Percentiles rank a stretch among this genome's conserved stretches.
Conservation (phyloP, 1,140 invertebrate genomes). For the Drosophila tristis region DNA sequence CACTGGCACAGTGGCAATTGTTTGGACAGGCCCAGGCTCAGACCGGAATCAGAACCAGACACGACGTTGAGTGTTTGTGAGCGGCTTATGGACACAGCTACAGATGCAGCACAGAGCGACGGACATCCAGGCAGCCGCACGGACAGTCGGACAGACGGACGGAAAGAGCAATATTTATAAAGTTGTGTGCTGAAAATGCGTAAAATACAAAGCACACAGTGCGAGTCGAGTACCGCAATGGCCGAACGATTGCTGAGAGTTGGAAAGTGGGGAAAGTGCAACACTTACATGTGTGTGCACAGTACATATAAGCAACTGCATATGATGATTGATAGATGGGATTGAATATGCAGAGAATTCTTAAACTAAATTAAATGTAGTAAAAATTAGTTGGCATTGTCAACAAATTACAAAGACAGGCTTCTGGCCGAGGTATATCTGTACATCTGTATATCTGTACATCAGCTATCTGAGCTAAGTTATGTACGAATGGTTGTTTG, state of each 20-base stretch:
- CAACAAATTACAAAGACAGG: conserved; percentile 14
- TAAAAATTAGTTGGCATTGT: conserved; percentile 39
- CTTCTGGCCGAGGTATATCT: conserved; percentile 15
- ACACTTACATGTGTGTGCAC: conserved; percentile 1
- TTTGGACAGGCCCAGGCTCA: conserved; percentile 35
- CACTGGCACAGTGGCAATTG: conserved; percentile 61
- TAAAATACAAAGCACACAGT: conserved; percentile 59
- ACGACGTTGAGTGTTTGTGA: conserved; percentile 65
- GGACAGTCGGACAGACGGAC: background rate
- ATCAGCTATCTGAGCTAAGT: conserved; percentile 19
- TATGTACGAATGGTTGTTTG: conserved; percentile 19
- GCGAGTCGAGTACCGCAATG: background rate
- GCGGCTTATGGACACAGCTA: conserved; percentile 68
- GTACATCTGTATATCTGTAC: conserved; percentile 8
- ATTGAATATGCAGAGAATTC: conserved; percentile 20
- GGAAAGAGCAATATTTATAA: conserved; percentile 60
- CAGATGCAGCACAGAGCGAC: conserved; percentile 60
- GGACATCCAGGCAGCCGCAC: background rate
- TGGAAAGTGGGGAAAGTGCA: conserved; percentile 27
- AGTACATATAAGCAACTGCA: conserved; percentile 23
- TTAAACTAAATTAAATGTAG: conserved; percentile 47
- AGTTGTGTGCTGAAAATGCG: conserved; percentile 71
- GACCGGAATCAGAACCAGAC: background rate
- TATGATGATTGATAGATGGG: conserved; percentile 46
- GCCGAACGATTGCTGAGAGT: too few species aligned